A percentile compares a stretch with the other conserved stretches of the same genome.
Conservation (phyloP, 2,888 invertebrate genomes). For the Sarcophaga caerulescens region DNA sequence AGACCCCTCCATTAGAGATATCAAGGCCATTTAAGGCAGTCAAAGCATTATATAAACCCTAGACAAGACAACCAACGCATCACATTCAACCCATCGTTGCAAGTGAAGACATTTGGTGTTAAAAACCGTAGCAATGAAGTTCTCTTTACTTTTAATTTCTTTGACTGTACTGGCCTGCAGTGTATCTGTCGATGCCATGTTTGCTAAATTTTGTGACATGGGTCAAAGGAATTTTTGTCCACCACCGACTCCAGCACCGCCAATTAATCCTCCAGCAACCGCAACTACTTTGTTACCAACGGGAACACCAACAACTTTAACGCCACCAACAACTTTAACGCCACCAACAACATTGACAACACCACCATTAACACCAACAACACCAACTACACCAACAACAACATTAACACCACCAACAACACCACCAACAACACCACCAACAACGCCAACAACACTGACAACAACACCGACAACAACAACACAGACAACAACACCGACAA, state of each 20-base stretch:
- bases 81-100: neutral
- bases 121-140: conserved; percentile 15
- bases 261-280: too few species aligned
- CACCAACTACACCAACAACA: too few species aligned
- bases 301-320: neutral
- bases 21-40: too few species aligned
- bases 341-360: too few species aligned
- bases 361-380: too few species aligned
- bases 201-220: neutral
- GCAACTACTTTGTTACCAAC: neutral
- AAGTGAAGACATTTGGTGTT: neutral
- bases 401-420: neutral
- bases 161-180: neutral
- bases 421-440: neutral
- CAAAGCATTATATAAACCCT: too few species aligned
- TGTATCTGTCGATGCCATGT: neutral
- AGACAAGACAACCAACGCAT: neutral
- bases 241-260: too few species aligned
- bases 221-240: neutral
- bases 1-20: too few species aligned
- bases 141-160: conserved; percentile 3
- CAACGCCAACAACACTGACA: too few species aligned
- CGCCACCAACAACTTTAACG: neutral
- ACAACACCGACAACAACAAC: neutral
- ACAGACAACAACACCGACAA: neutral